These are phyloP conservation scores for Decapterus maruadsi DNA, from an alignment of 2,797 vertebrate genomes.

Conservation along the genomic window DNA sequence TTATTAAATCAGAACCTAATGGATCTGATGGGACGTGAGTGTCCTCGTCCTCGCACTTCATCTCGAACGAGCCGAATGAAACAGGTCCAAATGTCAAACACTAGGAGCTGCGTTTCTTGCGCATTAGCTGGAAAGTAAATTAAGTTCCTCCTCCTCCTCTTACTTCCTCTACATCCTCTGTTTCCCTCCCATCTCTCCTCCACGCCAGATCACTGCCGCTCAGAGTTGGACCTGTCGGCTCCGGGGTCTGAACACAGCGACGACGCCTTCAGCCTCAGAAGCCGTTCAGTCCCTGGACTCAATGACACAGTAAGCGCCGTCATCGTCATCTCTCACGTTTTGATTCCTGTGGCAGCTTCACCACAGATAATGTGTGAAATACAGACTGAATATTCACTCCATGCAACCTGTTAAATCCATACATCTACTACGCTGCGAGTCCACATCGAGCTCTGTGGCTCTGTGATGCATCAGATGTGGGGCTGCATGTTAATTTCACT, in stretches of 20 bases:
- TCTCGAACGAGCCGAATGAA: not conserved
- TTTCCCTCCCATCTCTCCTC: not conserved
- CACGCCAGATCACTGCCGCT: constrained; percentile 90
- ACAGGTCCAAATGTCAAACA: not conserved
- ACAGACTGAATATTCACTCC: not conserved
- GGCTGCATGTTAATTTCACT: constrained; percentile 68
- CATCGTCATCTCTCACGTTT: not conserved
- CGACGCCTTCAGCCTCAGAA: constrained; percentile 87
- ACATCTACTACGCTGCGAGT: not conserved
- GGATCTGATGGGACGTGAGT: not conserved
- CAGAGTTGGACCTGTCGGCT: constrained; percentile 92
- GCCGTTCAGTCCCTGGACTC: constrained; percentile 92
- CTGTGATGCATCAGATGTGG: constrained; percentile 29
- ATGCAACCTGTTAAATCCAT: not conserved
- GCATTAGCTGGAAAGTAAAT: not conserved
- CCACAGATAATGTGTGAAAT: constrained; percentile 17
- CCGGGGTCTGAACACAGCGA: constrained; percentile 88
- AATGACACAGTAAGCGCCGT: constrained; percentile 88
- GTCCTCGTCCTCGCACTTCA: not conserved
- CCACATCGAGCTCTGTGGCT: constrained; percentile 14
- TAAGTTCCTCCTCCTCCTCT: not conserved
- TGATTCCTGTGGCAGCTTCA: constrained; percentile 17
- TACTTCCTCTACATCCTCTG: not conserved
- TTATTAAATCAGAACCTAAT: not conserved
- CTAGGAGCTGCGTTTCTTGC: not conserved